Evolutionary conservation across 1,140 invertebrate genomes (phyloP).

Genomic region (Oscheius sp.): DNA sequence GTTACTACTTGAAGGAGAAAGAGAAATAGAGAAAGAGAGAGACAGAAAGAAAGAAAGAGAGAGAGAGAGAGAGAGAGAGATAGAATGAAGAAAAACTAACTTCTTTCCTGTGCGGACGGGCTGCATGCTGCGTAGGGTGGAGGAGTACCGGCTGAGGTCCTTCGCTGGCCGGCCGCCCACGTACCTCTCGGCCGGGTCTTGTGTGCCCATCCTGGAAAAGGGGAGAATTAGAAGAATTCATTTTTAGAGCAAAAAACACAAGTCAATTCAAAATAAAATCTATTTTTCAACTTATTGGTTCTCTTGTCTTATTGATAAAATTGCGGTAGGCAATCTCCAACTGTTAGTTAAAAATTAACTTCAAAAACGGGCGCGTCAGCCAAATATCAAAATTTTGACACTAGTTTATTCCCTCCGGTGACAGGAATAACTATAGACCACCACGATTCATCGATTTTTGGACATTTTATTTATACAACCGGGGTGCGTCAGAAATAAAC

Average conservation of each 20-base stretch:
- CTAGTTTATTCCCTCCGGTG: background rate
- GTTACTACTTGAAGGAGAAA: too few species aligned
- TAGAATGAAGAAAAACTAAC: background rate
- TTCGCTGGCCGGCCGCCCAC: background rate
- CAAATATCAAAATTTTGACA: background rate
- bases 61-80: too few species aligned
- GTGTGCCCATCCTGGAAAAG: slow-evolving; percentile 2
- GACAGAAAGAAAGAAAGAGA: too few species aligned
- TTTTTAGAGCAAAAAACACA: background rate
- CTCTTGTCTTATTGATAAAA: background rate
- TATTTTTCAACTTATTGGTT: background rate
- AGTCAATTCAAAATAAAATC: background rate
- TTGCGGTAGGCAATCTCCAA: background rate
- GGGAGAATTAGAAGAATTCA: background rate
- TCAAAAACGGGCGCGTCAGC: background rate
- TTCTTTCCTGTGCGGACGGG: slow-evolving; percentile 1
- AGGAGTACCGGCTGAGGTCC: background rate
- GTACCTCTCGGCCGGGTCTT: background rate
- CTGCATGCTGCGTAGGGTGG: background rate
- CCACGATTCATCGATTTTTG: too few species aligned
- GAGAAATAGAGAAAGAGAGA: too few species aligned
- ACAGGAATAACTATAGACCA: too few species aligned
- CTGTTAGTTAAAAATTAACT: background rate
- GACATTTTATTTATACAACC: too few species aligned
- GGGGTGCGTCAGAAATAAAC: too few species aligned